Percentiles rank a stretch among this genome's conserved stretches.
These are phyloP conservation scores for Hedychridium roseum DNA, from an alignment of 2,888 invertebrate species.

Conservation along the genomic window DNA sequence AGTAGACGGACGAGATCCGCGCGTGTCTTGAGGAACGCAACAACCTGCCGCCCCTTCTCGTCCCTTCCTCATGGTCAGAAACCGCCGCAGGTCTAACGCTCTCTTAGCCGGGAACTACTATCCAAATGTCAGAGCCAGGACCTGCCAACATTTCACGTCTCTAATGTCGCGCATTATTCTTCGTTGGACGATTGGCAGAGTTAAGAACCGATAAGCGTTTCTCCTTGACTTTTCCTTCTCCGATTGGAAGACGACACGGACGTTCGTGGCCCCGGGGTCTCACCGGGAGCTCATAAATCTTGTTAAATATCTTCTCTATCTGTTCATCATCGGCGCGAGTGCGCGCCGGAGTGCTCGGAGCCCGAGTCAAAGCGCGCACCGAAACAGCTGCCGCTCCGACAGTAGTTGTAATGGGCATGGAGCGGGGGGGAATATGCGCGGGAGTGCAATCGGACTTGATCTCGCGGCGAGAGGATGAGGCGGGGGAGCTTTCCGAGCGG, in stretches of 20 bases:
- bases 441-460: constrained; percentile 58
- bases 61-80: no score
- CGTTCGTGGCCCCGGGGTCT: constrained; percentile 23
- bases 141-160: no score
- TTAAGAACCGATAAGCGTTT: no score
- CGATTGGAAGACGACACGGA: constrained; percentile 31
- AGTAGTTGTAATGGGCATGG: constrained; percentile 54
- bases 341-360: constrained; percentile 15
- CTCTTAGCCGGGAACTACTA: no score
- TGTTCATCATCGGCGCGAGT: constrained; percentile 39
- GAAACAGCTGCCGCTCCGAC: constrained; percentile 50
- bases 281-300: constrained; percentile 52
- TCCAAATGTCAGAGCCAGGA: no score
- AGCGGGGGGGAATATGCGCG: constrained; percentile 48
- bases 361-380: constrained; percentile 28
- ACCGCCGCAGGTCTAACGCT: no score
- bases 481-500: constrained; percentile 30
- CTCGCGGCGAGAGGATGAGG: no score
- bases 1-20: constrained; percentile 18
- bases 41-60: no score
- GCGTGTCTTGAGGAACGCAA: constrained; percentile 29
- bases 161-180: no score
- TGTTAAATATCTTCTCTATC: constrained; percentile 53
- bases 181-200: no score
- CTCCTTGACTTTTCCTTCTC: no score